phyloP scores from a whole-genome alignment of 2,797 vertebrate genomes.

The Channa striata region DNA sequence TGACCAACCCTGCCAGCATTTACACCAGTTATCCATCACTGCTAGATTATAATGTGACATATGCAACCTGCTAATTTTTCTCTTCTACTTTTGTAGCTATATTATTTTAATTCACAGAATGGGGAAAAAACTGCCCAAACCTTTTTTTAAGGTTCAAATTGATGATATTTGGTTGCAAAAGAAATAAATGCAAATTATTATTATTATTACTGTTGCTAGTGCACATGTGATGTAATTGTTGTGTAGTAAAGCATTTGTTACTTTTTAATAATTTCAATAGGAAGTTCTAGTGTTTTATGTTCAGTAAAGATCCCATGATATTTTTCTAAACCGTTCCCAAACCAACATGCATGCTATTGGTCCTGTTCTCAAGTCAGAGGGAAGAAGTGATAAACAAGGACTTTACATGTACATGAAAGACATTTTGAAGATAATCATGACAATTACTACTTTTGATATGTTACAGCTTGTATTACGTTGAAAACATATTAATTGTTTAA shows the following conservation, averaged over 20 bases:
- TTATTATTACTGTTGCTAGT: constrained; percentile 73
- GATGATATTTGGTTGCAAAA: no score
- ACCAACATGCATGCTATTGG: constrained; percentile 88
- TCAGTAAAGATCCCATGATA: constrained; percentile 72
- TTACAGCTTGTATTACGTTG: constrained; percentile 77
- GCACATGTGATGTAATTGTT: constrained; percentile 92
- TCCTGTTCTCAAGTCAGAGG: constrained; percentile 11
- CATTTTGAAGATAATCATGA: constrained; percentile 45
- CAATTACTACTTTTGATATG: constrained; percentile 61
- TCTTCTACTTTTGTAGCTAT: constrained; percentile 61
- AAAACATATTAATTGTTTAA: constrained; percentile 67
- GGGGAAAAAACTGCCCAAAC: constrained; percentile 40
- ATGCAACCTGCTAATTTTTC: constrained; percentile 65
- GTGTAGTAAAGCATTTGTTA: constrained; percentile 86
- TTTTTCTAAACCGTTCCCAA: constrained; percentile 82
- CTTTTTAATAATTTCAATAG: constrained; percentile 79
- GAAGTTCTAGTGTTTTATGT: constrained; percentile 66
- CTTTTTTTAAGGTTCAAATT: constrained; percentile 80
- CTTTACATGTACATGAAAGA: constrained; percentile 45
- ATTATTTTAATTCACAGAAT: constrained; percentile 10
- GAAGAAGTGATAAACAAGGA: neutral
- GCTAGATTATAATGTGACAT: constrained; percentile 71
- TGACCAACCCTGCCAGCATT: constrained; percentile 1
- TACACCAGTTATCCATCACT: constrained; percentile 34
- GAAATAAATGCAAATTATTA: constrained; percentile 37